Base-by-base conservation (phyloP, 2,797 vertebrate species). In the Cichlasoma orientale region DNA sequence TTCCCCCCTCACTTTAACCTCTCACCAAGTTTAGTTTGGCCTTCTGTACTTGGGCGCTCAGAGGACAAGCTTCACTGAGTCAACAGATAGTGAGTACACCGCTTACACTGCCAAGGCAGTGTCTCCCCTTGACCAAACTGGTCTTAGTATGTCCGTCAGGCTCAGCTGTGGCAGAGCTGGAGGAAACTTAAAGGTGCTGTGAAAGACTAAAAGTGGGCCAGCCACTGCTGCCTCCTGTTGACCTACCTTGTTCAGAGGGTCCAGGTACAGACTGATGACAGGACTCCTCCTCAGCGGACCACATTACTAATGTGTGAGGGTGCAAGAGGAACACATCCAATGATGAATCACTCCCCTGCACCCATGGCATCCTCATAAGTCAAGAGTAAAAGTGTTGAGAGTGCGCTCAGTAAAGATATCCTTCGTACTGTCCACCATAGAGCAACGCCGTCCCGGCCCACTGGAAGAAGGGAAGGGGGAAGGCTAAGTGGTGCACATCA, bases 141-240 rank as follows among this genome's bases (percentile, higher is more conserved):
- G 80, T 82, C 82, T 82, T 21, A 36, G 72, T 56, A 27, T 90
- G 88, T 92, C 91, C 21, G 76, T 92, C 92, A 90, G 91, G 77
- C 88, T 88, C 79, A 78, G 84, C 86, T 87, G 80, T 86, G 75
- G 89, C 72, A 31, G 87, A 85, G 82, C 88, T 81, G 76, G 78
- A 92, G 87, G 89, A 94, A 95, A 95, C 94, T 95, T 95, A 95
- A 95, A 96, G 94, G 95, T 95, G 92, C 91, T 88, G 89, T 95
- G 94, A 96, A 95, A 96, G 95, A 96, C 95, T 94, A 94, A 95
- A 96, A 96, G 93, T 96, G 95, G 96, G 95, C 94, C 95, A 96
- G 85, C 84, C 79, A 75, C 88, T 53, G 83, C 92, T 92, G 92
- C 94, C 95, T 95, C 92, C 90, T 85, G 91, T 89, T 95, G 95